These are phyloP conservation scores for Acyrthosiphon pisum DNA, from an alignment of 1,140 invertebrate genomes.

Conservation along the genomic window DNA sequence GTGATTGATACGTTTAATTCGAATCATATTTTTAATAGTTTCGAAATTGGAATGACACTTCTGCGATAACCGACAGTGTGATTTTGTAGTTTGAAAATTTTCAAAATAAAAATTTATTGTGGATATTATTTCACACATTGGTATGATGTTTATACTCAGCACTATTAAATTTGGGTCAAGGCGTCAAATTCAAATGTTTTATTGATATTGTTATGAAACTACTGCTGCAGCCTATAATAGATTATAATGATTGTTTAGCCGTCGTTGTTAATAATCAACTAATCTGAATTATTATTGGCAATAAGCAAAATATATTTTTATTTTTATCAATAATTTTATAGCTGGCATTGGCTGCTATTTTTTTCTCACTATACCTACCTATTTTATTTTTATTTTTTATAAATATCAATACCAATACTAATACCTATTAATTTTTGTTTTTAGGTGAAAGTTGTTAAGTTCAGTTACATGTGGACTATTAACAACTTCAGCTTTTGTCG, in stretches of 20 bases:
- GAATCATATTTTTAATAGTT: not conserved
- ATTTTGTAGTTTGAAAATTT: not conserved
- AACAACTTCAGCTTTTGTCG: constrained; percentile 99
- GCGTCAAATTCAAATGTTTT: constrained; percentile 49
- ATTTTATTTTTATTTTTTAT: not conserved
- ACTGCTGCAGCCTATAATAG: constrained; percentile 35
- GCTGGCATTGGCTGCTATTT: not conserved
- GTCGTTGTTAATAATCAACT: constrained; percentile 18
- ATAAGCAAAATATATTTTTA: constrained; percentile 3
- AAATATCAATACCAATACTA: not conserved
- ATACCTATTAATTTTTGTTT: constrained; percentile 58
- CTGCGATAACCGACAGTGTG: not conserved
- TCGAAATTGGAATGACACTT: constrained; percentile 8
- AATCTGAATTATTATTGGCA: constrained; percentile 1
- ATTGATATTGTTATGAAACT: constrained; percentile 51
- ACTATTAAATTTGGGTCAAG: constrained; percentile 52
- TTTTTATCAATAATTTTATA: constrained; percentile 40
- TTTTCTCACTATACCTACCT: not conserved
- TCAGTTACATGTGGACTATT: constrained; percentile 99
- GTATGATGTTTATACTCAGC: not conserved
- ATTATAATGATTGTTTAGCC: not conserved
- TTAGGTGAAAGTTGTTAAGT: constrained; percentile 99
- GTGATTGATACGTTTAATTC: not conserved
- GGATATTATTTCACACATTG: not conserved
- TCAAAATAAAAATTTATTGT: not conserved